phyloP scores from a whole-genome alignment of 2,888 invertebrate genomes.

The Dascillus cervinus region DNA sequence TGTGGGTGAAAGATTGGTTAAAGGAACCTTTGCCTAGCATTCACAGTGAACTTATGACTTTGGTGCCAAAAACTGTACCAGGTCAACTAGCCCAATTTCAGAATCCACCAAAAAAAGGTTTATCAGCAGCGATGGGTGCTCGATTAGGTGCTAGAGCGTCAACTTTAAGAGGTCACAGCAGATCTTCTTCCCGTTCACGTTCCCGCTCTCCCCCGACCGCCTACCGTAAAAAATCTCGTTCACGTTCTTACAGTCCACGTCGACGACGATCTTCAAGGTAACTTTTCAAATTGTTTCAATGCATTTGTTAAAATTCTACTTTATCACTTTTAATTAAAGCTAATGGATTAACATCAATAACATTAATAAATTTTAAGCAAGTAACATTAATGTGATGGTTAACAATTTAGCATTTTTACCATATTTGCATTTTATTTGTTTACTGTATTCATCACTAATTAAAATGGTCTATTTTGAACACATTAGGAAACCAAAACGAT shows the following conservation, averaged over 20 bases:
- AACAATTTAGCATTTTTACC: too few species aligned
- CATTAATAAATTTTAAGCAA: too few species aligned
- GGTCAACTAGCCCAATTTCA: slow-evolving; percentile 54
- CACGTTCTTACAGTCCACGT: slow-evolving; percentile 36
- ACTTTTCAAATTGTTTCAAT: slow-evolving; percentile 6
- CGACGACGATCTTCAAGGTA: slow-evolving; percentile 36
- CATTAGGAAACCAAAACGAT: too few species aligned
- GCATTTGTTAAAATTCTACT: too few species aligned
- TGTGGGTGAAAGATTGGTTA: slow-evolving; percentile 91
- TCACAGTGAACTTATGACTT: slow-evolving; percentile 65
- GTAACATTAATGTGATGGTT: too few species aligned
- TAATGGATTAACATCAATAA: too few species aligned
- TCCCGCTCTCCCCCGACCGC: slow-evolving; percentile 29
- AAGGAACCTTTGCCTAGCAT: slow-evolving; percentile 87
- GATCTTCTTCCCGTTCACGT: slow-evolving; percentile 37
- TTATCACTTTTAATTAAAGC: too few species aligned
- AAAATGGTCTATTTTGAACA: too few species aligned
- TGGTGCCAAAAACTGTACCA: slow-evolving; percentile 55
- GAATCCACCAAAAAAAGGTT: slow-evolving; percentile 42
- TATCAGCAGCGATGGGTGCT: slow-evolving; percentile 53
- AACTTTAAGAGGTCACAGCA: slow-evolving; percentile 34
- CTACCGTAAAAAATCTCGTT: slow-evolving; percentile 33
- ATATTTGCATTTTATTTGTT: too few species aligned
- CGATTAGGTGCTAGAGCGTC: slow-evolving; percentile 49
- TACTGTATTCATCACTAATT: too few species aligned